These are phyloP conservation scores for Hyposmocoma kahamanoa DNA, from an alignment of 1,140 invertebrate genomes.

Conservation along the genomic window DNA sequence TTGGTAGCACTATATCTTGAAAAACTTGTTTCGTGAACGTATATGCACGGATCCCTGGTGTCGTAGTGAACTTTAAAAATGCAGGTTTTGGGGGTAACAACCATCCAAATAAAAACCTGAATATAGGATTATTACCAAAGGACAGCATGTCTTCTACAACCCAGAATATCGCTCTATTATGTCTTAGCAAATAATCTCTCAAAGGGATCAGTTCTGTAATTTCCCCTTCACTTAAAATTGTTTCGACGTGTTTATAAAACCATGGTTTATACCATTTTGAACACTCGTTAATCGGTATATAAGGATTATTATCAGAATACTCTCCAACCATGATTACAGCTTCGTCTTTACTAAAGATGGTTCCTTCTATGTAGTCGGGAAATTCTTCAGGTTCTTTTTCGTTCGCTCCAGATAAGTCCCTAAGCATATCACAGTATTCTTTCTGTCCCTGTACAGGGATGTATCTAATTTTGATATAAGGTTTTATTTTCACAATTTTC, in stretches of 20 bases:
- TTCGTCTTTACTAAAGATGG: constrained; percentile 79
- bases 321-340: constrained; percentile 86
- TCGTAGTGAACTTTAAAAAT: constrained; percentile 87
- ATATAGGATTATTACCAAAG: constrained; percentile 87
- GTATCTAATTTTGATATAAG: constrained; percentile 83
- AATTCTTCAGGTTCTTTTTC: constrained; percentile 74
- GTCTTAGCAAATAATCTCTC: constrained; percentile 86
- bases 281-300: constrained; percentile 78
- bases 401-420: constrained; percentile 73
- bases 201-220: constrained; percentile 84
- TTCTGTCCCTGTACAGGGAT: constrained; percentile 76
- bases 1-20: constrained; percentile 88
- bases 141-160: constrained; percentile 88
- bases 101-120: constrained; percentile 85
- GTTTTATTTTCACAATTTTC: constrained; percentile 81
- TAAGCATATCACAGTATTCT: constrained; percentile 77
- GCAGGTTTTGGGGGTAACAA: constrained; percentile 88
- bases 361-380: constrained; percentile 86
- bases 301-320: constrained; percentile 57
- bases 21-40: constrained; percentile 89
- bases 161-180: constrained; percentile 89
- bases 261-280: constrained; percentile 89
- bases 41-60: constrained; percentile 82
- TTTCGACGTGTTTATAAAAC: constrained; percentile 88
- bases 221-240: constrained; percentile 60